A percentile compares a stretch with the other conserved stretches of the same genome.
Evolutionary conservation across 2,113 vertebrate genomes (phyloP).

Genomic region (Apus apus): DNA sequence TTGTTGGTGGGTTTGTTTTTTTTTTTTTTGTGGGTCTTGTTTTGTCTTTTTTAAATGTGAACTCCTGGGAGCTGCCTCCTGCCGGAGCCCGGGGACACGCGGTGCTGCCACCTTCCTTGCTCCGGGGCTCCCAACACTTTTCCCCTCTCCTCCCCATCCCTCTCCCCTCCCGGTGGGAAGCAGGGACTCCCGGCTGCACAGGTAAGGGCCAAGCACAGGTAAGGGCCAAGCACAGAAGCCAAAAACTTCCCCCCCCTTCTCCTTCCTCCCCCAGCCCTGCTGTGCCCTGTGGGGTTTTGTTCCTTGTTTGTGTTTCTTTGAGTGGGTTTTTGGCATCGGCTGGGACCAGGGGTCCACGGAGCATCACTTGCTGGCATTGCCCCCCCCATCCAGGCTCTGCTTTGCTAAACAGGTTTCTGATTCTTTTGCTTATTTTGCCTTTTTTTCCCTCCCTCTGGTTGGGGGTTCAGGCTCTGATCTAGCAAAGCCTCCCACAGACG

Average conservation of each 20-base stretch:
- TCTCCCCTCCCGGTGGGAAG: not conserved
- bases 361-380: not conserved
- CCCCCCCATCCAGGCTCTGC: not conserved
- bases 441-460: not conserved
- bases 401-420: not conserved
- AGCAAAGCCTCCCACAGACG: not conserved
- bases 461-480: not conserved
- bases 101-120: not conserved
- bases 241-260: not conserved
- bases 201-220: conserved; percentile 43
- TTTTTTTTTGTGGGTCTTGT: too few relatives aligned
- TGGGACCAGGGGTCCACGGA: not conserved
- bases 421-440: not conserved
- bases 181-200: not conserved
- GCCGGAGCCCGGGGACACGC: not conserved
- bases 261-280: not conserved
- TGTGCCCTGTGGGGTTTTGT: not conserved
- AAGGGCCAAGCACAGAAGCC: conserved; percentile 36
- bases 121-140: not conserved
- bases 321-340: not conserved
- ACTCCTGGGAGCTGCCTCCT: not conserved
- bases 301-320: not conserved
- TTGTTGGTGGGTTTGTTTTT: too few relatives aligned
- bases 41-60: not conserved
- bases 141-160: not conserved